Conservation (phyloP, 2,797 vertebrate species). For the Sitta carolinensis region DNA sequence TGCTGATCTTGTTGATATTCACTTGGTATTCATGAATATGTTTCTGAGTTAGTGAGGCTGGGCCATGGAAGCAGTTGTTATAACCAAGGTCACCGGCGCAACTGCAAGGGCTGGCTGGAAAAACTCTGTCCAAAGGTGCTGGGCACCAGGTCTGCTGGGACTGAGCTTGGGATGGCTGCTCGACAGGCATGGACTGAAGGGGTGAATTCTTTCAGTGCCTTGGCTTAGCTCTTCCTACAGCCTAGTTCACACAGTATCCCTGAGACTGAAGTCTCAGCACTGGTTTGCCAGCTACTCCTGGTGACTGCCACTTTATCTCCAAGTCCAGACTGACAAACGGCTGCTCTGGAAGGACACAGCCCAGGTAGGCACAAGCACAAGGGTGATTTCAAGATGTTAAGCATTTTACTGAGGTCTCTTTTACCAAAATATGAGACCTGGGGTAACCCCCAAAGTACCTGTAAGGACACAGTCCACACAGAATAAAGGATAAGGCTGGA, state of each 20-base stretch:
- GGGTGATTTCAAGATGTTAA: not conserved
- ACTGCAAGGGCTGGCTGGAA: accelerated
- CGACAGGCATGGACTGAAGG: not conserved
- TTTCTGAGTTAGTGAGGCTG: not conserved
- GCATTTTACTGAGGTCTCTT: not conserved
- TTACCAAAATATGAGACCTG: not conserved
- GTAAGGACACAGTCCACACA: not conserved
- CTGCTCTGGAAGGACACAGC: not conserved
- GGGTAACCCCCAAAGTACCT: not conserved
- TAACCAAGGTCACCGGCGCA: not conserved
- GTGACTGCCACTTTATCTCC: not conserved
- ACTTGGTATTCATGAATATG: constrained; percentile 44
- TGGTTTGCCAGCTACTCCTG: not conserved
- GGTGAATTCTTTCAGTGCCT: not conserved
- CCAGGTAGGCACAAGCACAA: not conserved
- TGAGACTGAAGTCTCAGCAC: not conserved
- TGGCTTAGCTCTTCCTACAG: not conserved
- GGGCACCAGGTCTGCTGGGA: not conserved
- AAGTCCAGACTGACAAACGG: not conserved
- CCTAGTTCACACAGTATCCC: accelerated
- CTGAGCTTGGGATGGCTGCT: not conserved
- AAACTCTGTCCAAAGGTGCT: not conserved
- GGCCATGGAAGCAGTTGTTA: not conserved
- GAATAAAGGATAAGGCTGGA: not conserved
- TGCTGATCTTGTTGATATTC: constrained; percentile 60